Evolutionary conservation across 2,113 vertebrate species (phyloP).

Genomic region (Antennarius striatus): DNA sequence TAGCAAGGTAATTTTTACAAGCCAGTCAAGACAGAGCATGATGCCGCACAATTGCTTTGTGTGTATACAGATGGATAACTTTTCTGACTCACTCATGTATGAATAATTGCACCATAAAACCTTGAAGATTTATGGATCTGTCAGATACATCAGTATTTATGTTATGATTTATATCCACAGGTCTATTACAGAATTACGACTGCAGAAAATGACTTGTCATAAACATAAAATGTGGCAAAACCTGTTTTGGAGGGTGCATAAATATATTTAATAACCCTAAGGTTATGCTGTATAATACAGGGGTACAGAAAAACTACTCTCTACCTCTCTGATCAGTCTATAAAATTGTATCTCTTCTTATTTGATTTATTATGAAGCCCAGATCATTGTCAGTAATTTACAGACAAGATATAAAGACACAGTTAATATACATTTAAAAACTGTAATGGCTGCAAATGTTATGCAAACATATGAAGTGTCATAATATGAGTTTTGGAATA

Average conservation of each 20-base stretch:
- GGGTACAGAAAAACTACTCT: too few relatives aligned
- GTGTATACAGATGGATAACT: constrained; percentile 20
- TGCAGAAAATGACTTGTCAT: constrained; percentile 45
- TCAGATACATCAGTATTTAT: constrained; percentile 48
- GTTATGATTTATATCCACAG: constrained; percentile 43
- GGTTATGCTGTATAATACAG: too few relatives aligned
- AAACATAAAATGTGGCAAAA: constrained; percentile 40
- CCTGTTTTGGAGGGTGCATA: constrained; percentile 23
- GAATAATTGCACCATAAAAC: constrained; percentile 55
- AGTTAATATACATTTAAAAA: too few relatives aligned
- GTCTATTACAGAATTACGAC: constrained; percentile 43
- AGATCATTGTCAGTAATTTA: too few relatives aligned
- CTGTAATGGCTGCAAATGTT: too few relatives aligned
- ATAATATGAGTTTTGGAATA: too few relatives aligned
- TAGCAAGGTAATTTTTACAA: constrained; percentile 38
- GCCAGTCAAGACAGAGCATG: constrained; percentile 24
- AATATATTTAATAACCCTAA: too few relatives aligned
- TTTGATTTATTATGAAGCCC: too few relatives aligned
- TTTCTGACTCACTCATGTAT: constrained; percentile 26
- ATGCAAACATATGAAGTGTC: too few relatives aligned
- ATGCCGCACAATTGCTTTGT: constrained; percentile 34
- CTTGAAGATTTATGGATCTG: constrained; percentile 52
- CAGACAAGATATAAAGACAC: too few relatives aligned
- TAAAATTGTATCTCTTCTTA: too few relatives aligned
- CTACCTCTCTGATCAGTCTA: too few relatives aligned